Evolutionary conservation across 2,888 invertebrate species (phyloP).

Genomic region (Philonicus albiceps): DNA sequence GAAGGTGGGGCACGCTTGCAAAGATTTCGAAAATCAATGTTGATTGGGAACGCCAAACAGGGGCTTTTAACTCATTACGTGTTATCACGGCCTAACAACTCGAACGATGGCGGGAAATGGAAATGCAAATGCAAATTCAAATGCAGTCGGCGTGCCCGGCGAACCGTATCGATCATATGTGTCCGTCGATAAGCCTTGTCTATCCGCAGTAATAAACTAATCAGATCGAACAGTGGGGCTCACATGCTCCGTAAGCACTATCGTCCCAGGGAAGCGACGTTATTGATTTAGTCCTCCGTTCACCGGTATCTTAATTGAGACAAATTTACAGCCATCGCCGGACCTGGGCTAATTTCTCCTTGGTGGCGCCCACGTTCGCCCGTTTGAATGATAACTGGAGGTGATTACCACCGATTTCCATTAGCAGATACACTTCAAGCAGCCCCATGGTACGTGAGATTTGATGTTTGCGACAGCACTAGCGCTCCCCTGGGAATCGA

Average conservation of each 20-base stretch:
- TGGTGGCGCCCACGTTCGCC: not conserved
- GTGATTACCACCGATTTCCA: conserved; percentile 3
- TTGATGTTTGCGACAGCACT: not conserved
- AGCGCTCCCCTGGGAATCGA: not conserved
- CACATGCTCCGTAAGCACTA: not conserved
- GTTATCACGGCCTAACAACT: not conserved
- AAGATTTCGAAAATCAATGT: not conserved
- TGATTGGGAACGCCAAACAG: not conserved
- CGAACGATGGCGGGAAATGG: not conserved
- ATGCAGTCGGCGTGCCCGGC: not conserved
- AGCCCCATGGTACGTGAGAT: not conserved
- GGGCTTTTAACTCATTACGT: not conserved
- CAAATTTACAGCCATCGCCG: conserved; percentile 52
- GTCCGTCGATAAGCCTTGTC: not conserved
- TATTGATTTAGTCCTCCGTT: conserved; percentile 65
- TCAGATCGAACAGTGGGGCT: not conserved
- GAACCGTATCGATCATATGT: not conserved
- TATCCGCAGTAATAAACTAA: not conserved
- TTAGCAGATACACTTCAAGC: not conserved
- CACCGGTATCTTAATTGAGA: conserved; percentile 66
- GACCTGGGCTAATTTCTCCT: not conserved
- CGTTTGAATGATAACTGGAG: not conserved
- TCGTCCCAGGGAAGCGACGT: conserved; percentile 54
- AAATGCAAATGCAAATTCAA: not conserved
- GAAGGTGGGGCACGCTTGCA: not conserved